phyloP scores from a whole-genome alignment of 2,888 invertebrate species.

The Meta bourneti region DNA sequence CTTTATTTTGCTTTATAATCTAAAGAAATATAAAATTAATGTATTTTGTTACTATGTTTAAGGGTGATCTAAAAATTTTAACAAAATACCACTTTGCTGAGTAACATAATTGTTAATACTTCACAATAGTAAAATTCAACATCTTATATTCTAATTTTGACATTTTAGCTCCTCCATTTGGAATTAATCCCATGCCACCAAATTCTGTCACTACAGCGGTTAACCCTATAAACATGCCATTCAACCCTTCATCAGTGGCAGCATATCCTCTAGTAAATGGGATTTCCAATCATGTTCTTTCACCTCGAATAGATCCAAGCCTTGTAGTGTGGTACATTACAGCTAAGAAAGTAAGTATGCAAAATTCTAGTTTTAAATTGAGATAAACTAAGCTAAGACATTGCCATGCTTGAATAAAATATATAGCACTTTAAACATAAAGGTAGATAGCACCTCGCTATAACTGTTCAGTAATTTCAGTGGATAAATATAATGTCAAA shows the following conservation, averaged over 20 bases:
- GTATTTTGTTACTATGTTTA: no score
- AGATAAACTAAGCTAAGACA: no score
- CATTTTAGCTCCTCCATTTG: background rate
- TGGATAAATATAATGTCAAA: no score
- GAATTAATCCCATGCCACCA: background rate
- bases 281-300: constrained; percentile 38
- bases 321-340: constrained; percentile 66
- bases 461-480: no score
- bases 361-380: background rate
- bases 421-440: background rate
- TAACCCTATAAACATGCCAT: background rate
- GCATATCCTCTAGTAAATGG: constrained; percentile 44
- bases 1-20: no score
- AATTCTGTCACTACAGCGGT: background rate
- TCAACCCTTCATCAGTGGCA: background rate
- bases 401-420: background rate
- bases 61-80: no score
- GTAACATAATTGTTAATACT: no score
- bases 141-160: background rate
- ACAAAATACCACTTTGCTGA: no score
- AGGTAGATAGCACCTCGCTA: no score
- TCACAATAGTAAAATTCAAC: no score
- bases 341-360: constrained; percentile 66
- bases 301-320: constrained; percentile 53
- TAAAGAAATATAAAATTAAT: no score